Conservation (phyloP, 2,113 vertebrate species). For the Xiphias gladius region DNA sequence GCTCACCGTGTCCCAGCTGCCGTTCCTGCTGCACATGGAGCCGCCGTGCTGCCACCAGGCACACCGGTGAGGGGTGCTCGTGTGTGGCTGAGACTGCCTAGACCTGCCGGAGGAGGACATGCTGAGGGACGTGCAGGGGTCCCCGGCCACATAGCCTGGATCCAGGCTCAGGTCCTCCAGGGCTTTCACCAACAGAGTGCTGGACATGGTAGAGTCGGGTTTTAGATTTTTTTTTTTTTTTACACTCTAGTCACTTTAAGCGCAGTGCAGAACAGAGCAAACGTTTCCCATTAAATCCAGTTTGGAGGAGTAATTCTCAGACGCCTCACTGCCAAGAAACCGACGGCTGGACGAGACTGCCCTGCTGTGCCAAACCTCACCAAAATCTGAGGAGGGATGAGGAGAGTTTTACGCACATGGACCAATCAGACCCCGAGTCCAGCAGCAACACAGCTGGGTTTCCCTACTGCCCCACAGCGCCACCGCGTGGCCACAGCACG, state of each 20-base stretch:
- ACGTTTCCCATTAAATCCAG: constrained; percentile 6
- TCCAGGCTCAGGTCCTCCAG: constrained; percentile 94
- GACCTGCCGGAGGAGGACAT: constrained; percentile 90
- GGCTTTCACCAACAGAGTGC: constrained; percentile 87
- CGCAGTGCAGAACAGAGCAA: background rate
- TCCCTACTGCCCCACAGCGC: constrained; percentile 3
- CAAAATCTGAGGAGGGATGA: background rate
- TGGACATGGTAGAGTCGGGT: constrained; percentile 82
- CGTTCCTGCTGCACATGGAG: constrained; percentile 92
- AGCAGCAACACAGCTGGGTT: background rate
- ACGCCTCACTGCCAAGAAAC: too few species aligned
- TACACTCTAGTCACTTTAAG: constrained; percentile 7
- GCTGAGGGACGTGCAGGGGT: constrained; percentile 91
- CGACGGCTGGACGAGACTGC: constrained; percentile 2
- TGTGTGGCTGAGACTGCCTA: constrained; percentile 84
- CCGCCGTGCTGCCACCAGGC: constrained; percentile 90
- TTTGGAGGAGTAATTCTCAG: background rate
- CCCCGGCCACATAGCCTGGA: constrained; percentile 92
- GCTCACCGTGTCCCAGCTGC: constrained; percentile 96
- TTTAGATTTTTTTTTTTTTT: background rate
- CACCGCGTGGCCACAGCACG: constrained; percentile 17
- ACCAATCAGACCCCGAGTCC: constrained; percentile 56
- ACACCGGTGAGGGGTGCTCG: constrained; percentile 84
- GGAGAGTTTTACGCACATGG: background rate
- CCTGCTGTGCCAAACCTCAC: background rate